Evolutionary conservation across 1,140 invertebrate genomes (phyloP), one percentile per base, ranked within the genome.

Genomic region (Drepana arcuata): DNA sequence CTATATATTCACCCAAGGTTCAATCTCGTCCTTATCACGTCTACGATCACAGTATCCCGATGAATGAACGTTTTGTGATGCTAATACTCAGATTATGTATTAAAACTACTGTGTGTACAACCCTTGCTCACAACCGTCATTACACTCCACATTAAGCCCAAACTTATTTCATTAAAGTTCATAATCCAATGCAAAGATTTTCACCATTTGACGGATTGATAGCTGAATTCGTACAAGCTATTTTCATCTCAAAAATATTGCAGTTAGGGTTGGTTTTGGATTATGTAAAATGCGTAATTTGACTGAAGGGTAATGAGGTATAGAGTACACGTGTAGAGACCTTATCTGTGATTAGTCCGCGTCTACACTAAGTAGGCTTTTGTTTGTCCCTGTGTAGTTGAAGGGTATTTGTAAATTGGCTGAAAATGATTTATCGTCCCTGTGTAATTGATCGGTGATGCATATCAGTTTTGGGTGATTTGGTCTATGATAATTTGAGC

Each of bases 1-100:
- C 52, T 66, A 39, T 32, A 53, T 34, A 48, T 16, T 46, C 10
- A 26, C 10, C 10, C 10, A n/a, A 26, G 24, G 6, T n/a, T 26
- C 4, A 26, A 26, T 23, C 16, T 24, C 26, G 36, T 34, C 48
- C 43, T 68, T 71, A 73, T 78, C 70, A 56, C 36, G 24, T 26
- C 35, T 42, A 47, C 55, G 55, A 75, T 73, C 67, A 66, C 55
- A 42, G 53, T 43, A 41, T 66, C 42, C 48, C 66, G 73, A 73
- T 73, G 70, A 78, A 75, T 71, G 62, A 66, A 73, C 55, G 63
- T 72, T 74, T 75, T 75, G 71, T 73, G 55, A 74, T 74, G 68
- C 56, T 71, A 71, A 78, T 78, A 45, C 43, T 25, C 47, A 61
- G 55, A 67, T 60, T 62, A 53, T 48, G 39, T 52, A 48, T 56